Conservation (phyloP, 2,888 invertebrate genomes). For the Drosophila merina region DNA sequence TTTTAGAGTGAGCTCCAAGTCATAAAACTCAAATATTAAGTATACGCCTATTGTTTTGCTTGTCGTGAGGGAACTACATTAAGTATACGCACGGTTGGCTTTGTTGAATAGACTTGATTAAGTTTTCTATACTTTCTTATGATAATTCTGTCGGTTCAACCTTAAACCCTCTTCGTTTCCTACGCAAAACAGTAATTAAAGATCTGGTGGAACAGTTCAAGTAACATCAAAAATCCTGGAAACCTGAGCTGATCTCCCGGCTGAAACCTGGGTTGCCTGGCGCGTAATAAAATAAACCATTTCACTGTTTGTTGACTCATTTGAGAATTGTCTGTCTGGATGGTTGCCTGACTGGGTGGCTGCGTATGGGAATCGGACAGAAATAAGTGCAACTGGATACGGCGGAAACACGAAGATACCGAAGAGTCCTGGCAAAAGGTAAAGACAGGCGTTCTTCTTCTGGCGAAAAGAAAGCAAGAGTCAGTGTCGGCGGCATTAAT, state of each 20-base stretch:
- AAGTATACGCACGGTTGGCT: not conserved
- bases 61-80: not conserved
- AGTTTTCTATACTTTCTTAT: too few relatives aligned
- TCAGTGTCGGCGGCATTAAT: conserved; percentile 74
- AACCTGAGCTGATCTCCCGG: conserved; percentile 6
- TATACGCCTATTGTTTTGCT: too few relatives aligned
- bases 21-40: too few relatives aligned
- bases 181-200: conserved; percentile 18
- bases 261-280: conserved; percentile 13
- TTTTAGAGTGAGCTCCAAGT: not conserved
- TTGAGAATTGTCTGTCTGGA: conserved; percentile 81
- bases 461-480: conserved; percentile 50
- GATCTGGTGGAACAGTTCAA: conserved; percentile 2
- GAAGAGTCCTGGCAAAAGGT: conserved; percentile 6
- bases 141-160: too few relatives aligned
- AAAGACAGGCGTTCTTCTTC: conserved; percentile 8
- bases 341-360: conserved; percentile 31
- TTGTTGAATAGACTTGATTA: not conserved
- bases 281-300: conserved; percentile 82
- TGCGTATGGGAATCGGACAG: conserved; percentile 47
- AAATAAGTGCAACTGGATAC: conserved; percentile 13
- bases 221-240: not conserved
- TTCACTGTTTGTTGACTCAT: conserved; percentile 82
- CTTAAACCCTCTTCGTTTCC: too few relatives aligned
- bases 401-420: conserved; percentile 1